These are phyloP conservation scores for Meloidogyne hapla DNA, from an alignment of 1,140 invertebrate species.

Conservation along the genomic window DNA sequence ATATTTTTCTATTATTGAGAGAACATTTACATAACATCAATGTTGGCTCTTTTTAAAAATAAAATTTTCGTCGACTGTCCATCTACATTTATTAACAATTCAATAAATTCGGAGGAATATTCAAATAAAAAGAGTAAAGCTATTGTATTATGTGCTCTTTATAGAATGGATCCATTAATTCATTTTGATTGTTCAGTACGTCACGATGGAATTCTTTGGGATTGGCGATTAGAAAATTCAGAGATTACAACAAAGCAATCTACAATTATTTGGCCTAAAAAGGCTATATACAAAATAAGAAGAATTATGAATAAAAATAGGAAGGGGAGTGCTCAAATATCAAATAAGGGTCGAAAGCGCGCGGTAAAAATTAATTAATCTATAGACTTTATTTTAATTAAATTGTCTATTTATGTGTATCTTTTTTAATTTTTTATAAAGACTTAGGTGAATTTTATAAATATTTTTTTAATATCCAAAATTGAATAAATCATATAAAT, in stretches of 20 bases:
- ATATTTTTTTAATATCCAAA: no score
- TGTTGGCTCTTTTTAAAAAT: neutral
- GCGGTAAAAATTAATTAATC: neutral
- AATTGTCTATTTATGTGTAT: no score
- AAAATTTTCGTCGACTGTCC: neutral
- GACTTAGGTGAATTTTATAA: no score
- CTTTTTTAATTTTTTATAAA: no score
- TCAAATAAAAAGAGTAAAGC: no score
- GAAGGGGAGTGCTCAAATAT: neutral
- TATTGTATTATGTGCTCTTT: constrained; percentile 18
- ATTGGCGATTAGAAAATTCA: constrained; percentile 20
- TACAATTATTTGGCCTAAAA: neutral
- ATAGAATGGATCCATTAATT: constrained; percentile 9
- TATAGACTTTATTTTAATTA: no score
- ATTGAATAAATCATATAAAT: no score
- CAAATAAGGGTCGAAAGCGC: neutral
- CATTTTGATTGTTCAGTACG: constrained; percentile 26
- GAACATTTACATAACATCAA: neutral
- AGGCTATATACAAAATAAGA: neutral
- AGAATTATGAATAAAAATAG: neutral
- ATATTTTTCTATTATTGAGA: no score
- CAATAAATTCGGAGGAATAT: no score
- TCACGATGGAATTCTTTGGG: constrained; percentile 24
- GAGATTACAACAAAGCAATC: neutral
- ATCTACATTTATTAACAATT: no score